Base-by-base conservation (phyloP, 2,888 invertebrate genomes). In the Dinocampus coccinellae region DNA sequence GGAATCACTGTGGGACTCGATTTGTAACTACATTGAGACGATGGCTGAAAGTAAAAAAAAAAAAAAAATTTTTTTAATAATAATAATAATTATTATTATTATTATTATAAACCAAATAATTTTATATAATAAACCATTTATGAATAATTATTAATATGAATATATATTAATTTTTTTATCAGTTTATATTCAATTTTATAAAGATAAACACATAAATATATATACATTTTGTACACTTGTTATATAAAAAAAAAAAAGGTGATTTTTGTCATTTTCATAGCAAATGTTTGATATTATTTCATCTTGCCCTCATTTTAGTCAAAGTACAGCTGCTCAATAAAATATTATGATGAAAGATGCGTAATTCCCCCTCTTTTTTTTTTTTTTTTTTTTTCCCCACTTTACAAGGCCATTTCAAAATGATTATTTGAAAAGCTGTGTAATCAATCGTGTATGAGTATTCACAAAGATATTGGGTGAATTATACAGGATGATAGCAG, bases 11-110 rank as follows among this genome's bases (percentile, higher is more conserved):
- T 82, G 80, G 91, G 91, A 89, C 90, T 91, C 88, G 91, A 90
- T 90, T 91, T 92, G 87, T 90, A 92, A 89, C 91, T 91, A 89
- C 90, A 90, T 88, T 90, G 90, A 82, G 90, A 89, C 80, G 90
- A 89, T 87, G 91, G 90, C 92, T 92, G 82, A 61, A 88, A 84
- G 58, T 4, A 29, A 58, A 58, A n/a, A n/a, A n/a, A n/a, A n/a
- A n/a, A n/a, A n/a, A n/a, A n/a, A n/a, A n/a, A n/a, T n/a, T n/a
- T n/a, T n/a, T n/a, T n/a, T n/a, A n/a, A n/a, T n/a, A n/a, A n/a
- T n/a, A n/a, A n/a, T n/a, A n/a, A n/a, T n/a, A n/a, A n/a, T n/a
- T n/a, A n/a, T n/a, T n/a, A n/a, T n/a, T n/a, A n/a, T n/a, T n/a
- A n/a, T n/a, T n/a, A n/a, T n/a, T n/a, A n/a, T n/a, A n/a, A n/a